Evolutionary conservation across 1,140 invertebrate genomes (phyloP).

Genomic region (Druon quercuslanigerum): DNA sequence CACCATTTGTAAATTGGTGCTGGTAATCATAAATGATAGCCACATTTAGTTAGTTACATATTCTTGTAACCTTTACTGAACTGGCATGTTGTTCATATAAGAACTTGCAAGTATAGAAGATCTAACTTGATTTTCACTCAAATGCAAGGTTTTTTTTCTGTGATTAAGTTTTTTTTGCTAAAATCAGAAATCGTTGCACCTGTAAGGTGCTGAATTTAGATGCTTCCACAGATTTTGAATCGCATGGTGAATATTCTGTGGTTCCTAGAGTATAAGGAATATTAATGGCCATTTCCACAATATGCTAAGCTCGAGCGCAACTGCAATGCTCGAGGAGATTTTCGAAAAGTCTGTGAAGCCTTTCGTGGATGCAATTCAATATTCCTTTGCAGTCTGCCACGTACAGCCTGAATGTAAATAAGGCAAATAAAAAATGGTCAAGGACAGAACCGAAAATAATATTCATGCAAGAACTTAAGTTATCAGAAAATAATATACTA

Average conservation of each 20-base stretch:
- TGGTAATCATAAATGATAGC: too few relatives aligned
- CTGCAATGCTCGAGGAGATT: slow-evolving; percentile 48
- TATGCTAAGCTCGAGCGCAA: slow-evolving; percentile 51
- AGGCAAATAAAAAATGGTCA: neutral
- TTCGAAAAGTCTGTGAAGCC: slow-evolving; percentile 52
- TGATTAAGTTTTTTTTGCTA: neutral
- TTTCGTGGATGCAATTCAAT: slow-evolving; percentile 50
- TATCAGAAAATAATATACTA: neutral
- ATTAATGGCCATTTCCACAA: slow-evolving; percentile 58
- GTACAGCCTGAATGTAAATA: slow-evolving; percentile 40
- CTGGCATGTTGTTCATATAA: too few relatives aligned
- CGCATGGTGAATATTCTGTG: slow-evolving; percentile 1
- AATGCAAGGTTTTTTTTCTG: too few relatives aligned
- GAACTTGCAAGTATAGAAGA: too few relatives aligned
- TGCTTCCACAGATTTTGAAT: neutral
- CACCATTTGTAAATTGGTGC: too few relatives aligned
- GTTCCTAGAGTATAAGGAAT: slow-evolving; percentile 41
- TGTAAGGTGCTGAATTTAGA: neutral
- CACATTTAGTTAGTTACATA: too few relatives aligned
- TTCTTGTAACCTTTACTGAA: too few relatives aligned
- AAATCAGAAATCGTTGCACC: neutral
- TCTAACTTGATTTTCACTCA: too few relatives aligned
- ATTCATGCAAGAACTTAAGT: neutral
- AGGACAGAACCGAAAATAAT: neutral
- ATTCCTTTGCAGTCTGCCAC: slow-evolving; percentile 44